Evolutionary conservation across 2,888 invertebrate genomes (phyloP).

Genomic region (Leptinotarsa tumamoca): DNA sequence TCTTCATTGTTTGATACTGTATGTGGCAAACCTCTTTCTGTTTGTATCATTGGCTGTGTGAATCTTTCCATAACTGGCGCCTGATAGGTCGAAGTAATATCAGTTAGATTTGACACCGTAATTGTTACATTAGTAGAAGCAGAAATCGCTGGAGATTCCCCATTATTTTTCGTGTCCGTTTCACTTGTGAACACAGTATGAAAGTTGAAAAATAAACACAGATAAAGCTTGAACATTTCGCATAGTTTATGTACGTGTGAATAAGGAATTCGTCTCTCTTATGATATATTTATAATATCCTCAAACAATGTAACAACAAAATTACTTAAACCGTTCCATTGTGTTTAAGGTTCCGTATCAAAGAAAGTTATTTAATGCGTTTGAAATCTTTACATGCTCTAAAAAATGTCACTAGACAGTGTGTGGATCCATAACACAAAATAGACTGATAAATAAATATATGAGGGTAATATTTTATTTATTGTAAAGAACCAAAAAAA

Average conservation of each 20-base stretch:
- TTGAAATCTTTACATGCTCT: constrained; percentile 51
- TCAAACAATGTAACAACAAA: constrained; percentile 44
- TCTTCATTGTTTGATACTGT: constrained; percentile 19
- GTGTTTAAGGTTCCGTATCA: constrained; percentile 51
- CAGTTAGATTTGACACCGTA: constrained; percentile 19
- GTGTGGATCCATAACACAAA: neutral
- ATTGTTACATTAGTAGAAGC: constrained; percentile 7
- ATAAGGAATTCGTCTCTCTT: constrained; percentile 21
- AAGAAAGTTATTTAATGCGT: constrained; percentile 50
- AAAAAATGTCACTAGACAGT: constrained; percentile 36
- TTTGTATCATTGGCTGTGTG: constrained; percentile 44
- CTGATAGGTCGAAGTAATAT: constrained; percentile 19
- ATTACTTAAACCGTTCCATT: constrained; percentile 48
- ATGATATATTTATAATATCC: constrained; percentile 47
- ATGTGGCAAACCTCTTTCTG: constrained; percentile 40
- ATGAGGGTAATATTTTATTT: too few species aligned
- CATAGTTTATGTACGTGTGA: constrained; percentile 21
- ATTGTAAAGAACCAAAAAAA: too few species aligned
- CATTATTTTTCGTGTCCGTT: constrained; percentile 23
- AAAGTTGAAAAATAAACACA: constrained; percentile 25
- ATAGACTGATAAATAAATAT: too few species aligned
- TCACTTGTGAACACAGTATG: constrained; percentile 15
- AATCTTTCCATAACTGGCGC: constrained; percentile 35
- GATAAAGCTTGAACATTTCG: constrained; percentile 33
- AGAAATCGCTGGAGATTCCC: constrained; percentile 13